A percentile compares a stretch with the other conserved stretches of the same genome.
These are phyloP conservation scores for Frankliniella fusca DNA, from an alignment of 2,888 invertebrate species.

Conservation along the genomic window DNA sequence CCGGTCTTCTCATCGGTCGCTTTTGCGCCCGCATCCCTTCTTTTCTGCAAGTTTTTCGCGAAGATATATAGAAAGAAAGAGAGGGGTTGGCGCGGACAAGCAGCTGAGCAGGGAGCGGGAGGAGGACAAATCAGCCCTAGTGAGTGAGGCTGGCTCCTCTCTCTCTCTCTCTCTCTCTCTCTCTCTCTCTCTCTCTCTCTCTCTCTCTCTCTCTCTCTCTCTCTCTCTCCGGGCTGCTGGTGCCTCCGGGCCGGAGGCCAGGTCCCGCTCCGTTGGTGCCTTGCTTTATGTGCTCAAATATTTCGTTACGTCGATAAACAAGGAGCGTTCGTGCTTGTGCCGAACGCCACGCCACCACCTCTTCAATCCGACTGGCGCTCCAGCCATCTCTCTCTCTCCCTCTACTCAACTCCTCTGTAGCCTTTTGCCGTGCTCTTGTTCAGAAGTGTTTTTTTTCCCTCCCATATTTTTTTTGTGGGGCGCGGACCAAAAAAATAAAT, in stretches of 20 bases:
- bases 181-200: neutral
- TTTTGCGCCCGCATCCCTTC: too few species aligned
- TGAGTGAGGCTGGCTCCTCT: neutral
- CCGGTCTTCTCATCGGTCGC: too few species aligned
- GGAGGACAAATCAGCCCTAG: neutral
- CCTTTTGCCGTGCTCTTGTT: too few species aligned
- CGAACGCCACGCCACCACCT: neutral
- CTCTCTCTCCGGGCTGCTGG: neutral
- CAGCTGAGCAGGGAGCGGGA: neutral
- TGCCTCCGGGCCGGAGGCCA: neutral
- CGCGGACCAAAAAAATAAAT: too few species aligned
- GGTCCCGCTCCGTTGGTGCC: too few species aligned
- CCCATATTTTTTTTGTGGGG: too few species aligned
- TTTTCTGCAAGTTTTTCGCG: too few species aligned
- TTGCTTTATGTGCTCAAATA: slow-evolving; percentile 24
- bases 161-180: neutral
- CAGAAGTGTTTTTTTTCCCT: too few species aligned
- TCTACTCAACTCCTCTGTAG: neutral
- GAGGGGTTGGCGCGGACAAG: neutral
- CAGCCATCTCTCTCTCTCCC: neutral
- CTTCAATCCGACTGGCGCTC: neutral
- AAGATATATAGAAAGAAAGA: too few species aligned
- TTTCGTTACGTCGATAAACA: slow-evolving; percentile 24
- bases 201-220: neutral
- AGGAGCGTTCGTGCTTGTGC: slow-evolving; percentile 17